Percentiles rank a stretch among this genome's conserved stretches.
Evolutionary conservation across 2,113 vertebrate genomes (phyloP).

Genomic region (Microtus ochrogaster): DNA sequence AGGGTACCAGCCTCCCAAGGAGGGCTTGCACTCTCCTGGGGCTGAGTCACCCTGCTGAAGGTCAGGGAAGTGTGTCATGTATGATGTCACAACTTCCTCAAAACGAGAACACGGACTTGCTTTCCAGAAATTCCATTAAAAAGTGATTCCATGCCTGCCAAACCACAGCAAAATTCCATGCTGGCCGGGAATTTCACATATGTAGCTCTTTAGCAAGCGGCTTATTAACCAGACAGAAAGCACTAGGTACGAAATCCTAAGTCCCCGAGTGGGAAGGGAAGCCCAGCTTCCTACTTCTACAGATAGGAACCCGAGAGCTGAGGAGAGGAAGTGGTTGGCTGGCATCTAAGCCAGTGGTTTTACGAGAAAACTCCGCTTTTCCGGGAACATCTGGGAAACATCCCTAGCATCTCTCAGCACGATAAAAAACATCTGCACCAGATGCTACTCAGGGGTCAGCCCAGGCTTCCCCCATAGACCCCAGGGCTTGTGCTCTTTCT

Average conservation of each 20-base stretch:
- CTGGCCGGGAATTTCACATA: background rate
- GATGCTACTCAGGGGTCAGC: background rate
- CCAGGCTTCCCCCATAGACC: background rate
- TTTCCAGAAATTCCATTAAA: conserved; percentile 76
- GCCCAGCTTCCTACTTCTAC: conserved; percentile 27
- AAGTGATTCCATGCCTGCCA: conserved; percentile 72
- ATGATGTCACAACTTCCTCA: conserved; percentile 75
- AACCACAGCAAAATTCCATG: conserved; percentile 57
- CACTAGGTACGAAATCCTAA: background rate
- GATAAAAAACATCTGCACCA: background rate
- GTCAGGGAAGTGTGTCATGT: conserved; percentile 16
- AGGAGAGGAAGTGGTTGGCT: background rate
- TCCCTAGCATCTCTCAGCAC: no score
- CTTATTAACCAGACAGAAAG: background rate
- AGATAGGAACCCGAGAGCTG: background rate
- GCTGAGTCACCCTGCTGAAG: background rate
- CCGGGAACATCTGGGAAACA: background rate
- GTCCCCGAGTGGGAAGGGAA: background rate
- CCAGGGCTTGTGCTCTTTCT: background rate
- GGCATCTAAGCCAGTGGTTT: background rate
- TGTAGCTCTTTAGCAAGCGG: conserved; percentile 4
- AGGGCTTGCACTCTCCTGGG: background rate
- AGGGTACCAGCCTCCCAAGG: background rate
- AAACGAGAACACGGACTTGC: conserved; percentile 70
- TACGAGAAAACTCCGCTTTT: background rate